Evolutionary conservation across 2,797 vertebrate genomes (phyloP).

Genomic region (Catostomus latipinnis): DNA sequence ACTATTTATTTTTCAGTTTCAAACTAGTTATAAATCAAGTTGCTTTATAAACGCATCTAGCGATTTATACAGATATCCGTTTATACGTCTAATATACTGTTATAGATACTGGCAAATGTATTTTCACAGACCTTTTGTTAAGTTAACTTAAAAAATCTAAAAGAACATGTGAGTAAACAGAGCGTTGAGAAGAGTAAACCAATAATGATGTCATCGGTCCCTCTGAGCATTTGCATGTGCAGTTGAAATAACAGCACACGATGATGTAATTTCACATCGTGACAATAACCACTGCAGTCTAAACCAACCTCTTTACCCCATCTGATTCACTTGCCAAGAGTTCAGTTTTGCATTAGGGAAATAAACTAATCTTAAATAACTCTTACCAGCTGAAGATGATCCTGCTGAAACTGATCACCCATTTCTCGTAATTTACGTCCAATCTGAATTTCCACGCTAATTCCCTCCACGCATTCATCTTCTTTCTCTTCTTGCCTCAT

Average conservation of each 20-base stretch:
- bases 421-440: conserved; percentile 83
- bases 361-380: neutral
- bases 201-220: conserved; percentile 28
- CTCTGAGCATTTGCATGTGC: conserved; percentile 17
- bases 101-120: neutral
- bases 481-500: conserved; percentile 54
- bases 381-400: conserved; percentile 81
- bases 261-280: conserved; percentile 34
- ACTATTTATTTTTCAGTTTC: neutral
- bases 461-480: conserved; percentile 64
- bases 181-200: conserved; percentile 2
- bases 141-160: neutral
- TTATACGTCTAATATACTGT: no score
- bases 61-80: no score
- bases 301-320: conserved; percentile 18
- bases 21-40: neutral
- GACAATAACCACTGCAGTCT: conserved; percentile 26
- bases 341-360: neutral
- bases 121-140: neutral
- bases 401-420: conserved; percentile 82
- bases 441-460: conserved; percentile 77
- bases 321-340: neutral
- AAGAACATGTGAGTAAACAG: conserved; percentile 12
- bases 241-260: neutral
- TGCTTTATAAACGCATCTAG: neutral